A percentile compares a stretch with the other conserved stretches of the same genome.
Evolutionary conservation across 2,888 invertebrate genomes (phyloP).

Genomic region (Stenolophus ochropezus): DNA sequence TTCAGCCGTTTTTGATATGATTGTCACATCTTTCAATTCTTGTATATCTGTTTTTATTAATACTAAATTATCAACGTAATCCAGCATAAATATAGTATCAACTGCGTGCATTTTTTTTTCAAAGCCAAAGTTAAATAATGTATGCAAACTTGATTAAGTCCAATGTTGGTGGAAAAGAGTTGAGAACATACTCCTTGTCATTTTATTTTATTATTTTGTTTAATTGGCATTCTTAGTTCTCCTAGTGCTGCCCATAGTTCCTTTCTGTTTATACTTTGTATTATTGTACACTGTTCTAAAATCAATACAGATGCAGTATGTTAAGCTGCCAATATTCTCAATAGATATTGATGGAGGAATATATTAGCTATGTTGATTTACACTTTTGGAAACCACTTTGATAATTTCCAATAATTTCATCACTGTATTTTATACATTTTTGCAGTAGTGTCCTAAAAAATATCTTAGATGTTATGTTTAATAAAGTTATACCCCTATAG

Average conservation of each 20-base stretch:
- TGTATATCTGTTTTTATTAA: no score
- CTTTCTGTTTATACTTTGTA: no score
- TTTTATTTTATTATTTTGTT: not conserved
- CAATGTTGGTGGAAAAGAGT: not conserved
- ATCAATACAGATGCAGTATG: not conserved
- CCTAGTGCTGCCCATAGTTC: not conserved
- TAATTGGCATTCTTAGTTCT: not conserved
- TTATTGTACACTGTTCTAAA: not conserved
- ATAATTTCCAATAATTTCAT: not conserved
- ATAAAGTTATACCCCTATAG: slow-evolving; percentile 47
- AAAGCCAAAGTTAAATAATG: no score
- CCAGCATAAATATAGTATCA: no score
- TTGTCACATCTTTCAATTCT: no score
- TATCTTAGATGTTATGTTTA: slow-evolving; percentile 57
- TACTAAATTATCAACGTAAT: no score
- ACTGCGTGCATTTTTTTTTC: no score
- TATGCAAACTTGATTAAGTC: not conserved
- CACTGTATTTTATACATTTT: not conserved
- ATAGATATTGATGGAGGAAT: not conserved
- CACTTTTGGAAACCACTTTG: not conserved
- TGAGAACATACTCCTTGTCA: not conserved
- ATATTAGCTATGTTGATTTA: not conserved
- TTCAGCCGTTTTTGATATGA: no score
- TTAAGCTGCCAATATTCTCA: not conserved
- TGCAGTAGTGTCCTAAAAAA: not conserved